Evolutionary conservation across 2,113 vertebrate genomes (phyloP), one percentile per base, ranked within the genome.

Genomic region (Actenoides hombroni): DNA sequence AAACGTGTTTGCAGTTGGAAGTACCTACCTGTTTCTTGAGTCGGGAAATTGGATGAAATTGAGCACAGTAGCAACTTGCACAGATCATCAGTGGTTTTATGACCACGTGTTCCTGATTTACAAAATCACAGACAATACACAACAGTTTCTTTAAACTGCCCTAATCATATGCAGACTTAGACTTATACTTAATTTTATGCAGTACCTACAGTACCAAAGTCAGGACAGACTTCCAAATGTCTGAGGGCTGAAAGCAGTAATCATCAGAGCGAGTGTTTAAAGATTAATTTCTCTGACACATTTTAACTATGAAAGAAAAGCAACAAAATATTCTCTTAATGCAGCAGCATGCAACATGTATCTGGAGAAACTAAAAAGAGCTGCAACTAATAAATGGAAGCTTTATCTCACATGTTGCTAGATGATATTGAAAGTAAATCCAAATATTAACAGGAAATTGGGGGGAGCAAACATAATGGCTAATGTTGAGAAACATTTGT

Each of bases 11-110:
- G 57, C 11, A 67, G 63, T 6, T 23, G 26, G 11, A 88, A 19
- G 8, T 6, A 83, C 92, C 15, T 79, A 98, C 98, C 98, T 98
- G 97, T 33, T 97, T 98, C 65, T 95, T 98, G 39, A 98, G 97
- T 70, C 29, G 93, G 20, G 97, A 83, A 37, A 96, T 54, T 1
- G 98, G 98, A 87, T 98, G 98, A 94, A 98, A 98, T 57, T 49
- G 97, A 78, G 98, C 97, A 7, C 3, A 29, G 89, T 98, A 98
- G 57, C 67, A 68, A 67, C 69, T 90, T 6, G 94, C 95, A 37
- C 90, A 95, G 29, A 12, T 63, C 8, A 97, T 71, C 82, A 98
- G 37, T 5, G 84, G 20, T 54, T 70, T 80, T 40, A 98, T 33
- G 8, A 20, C 28, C 37, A 73, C 4, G 4, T 92, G 88, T 12